A percentile compares a stretch with the other conserved stretches of the same genome.
Conservation (phyloP, 2,113 vertebrate genomes). For the Oenanthe melanoleuca region DNA sequence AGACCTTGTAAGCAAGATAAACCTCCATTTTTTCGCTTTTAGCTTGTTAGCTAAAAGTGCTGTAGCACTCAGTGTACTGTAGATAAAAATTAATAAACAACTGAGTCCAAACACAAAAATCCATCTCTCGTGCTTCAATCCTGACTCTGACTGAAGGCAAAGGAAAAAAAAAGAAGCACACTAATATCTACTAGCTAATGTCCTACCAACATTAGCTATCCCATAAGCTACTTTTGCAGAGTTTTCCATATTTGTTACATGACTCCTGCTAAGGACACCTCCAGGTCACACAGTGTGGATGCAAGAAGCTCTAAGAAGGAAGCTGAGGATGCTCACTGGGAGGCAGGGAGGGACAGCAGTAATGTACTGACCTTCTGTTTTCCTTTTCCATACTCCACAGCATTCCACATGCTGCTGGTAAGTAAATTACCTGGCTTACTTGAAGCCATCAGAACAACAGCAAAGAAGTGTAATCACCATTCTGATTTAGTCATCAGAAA, state of each 20-base stretch:
- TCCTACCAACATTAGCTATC: background rate
- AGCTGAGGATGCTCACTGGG: background rate
- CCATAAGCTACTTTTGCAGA: background rate
- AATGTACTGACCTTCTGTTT: background rate
- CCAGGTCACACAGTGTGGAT: accelerated
- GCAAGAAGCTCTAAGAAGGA: background rate
- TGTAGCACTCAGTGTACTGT: too few species aligned
- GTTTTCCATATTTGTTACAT: background rate
- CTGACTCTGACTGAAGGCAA: too few species aligned
- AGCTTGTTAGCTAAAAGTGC: too few species aligned
- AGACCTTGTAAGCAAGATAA: too few species aligned
- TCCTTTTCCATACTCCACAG: background rate
- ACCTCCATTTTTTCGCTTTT: too few species aligned
- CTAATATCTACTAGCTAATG: background rate
- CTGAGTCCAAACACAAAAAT: too few species aligned
- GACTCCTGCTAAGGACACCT: background rate
- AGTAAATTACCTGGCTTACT: conserved; percentile 45
- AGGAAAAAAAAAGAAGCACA: too few species aligned
- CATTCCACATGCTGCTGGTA: conserved; percentile 28
- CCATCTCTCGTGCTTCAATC: too few species aligned
- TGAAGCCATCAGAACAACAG: conserved; percentile 63
- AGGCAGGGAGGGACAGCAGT: background rate
- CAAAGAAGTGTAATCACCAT: conserved; percentile 5
- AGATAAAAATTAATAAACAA: too few species aligned
- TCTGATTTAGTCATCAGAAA: conserved; percentile 59